A percentile compares a stretch with the other conserved stretches of the same genome.
These are phyloP conservation scores for Radopholus similis DNA, from an alignment of 1,140 invertebrate genomes.

Conservation along the genomic window DNA sequence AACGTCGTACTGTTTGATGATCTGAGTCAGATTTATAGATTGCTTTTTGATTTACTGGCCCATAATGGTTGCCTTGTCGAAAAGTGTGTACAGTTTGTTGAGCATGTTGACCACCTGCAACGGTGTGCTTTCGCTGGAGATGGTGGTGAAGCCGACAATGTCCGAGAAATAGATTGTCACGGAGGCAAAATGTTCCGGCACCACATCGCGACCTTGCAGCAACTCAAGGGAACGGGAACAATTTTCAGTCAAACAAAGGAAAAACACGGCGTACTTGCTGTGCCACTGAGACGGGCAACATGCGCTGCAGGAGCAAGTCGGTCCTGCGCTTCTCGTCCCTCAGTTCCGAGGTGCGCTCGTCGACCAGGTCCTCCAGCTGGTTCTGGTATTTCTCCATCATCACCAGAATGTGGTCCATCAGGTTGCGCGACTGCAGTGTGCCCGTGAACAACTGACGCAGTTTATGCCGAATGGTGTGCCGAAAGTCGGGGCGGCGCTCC, in stretches of 20 bases:
- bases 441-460: constrained; percentile 51
- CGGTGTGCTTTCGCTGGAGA: constrained; percentile 70
- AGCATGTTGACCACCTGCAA: constrained; percentile 55
- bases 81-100: constrained; percentile 78
- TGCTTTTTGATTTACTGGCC: background rate
- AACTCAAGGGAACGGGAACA: constrained; percentile 22
- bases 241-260: background rate
- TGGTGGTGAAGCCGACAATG: constrained; percentile 91
- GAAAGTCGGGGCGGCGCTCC: constrained; percentile 61
- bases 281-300: constrained; percentile 71
- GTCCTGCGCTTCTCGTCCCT: constrained; percentile 95
- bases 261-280: constrained; percentile 62
- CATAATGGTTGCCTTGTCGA: constrained; percentile 67
- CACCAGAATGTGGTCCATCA: constrained; percentile 66
- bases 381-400: constrained; percentile 75
- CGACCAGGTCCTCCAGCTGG: constrained; percentile 79
- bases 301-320: constrained; percentile 79
- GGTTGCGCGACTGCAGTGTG: constrained; percentile 70
- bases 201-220: constrained; percentile 50
- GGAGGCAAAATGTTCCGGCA: constrained; percentile 51
- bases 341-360: constrained; percentile 85
- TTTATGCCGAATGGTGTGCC: constrained; percentile 46
- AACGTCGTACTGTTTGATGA: constrained; percentile 91
- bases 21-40: constrained; percentile 64
- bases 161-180: constrained; percentile 72